Conservation (phyloP, 2,888 invertebrate genomes). For the Hipparchia semele region DNA sequence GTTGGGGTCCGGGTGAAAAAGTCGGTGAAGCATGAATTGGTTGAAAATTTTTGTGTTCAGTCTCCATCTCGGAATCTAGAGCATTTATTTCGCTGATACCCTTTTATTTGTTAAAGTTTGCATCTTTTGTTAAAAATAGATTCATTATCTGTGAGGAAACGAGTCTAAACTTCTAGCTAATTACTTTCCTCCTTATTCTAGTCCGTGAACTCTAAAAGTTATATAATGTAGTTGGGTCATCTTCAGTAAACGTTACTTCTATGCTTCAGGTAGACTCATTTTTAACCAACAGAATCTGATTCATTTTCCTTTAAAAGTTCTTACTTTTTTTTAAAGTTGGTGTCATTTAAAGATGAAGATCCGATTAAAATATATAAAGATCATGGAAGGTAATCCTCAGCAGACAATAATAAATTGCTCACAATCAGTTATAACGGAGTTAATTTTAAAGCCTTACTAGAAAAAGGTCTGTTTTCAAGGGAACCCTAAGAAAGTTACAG, state of each 20-base stretch:
- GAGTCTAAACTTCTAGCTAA: background rate
- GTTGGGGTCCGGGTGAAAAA: conserved; percentile 63
- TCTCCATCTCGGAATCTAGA: background rate
- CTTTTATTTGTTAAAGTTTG: background rate
- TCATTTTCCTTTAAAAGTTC: no score
- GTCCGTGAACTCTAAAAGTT: background rate
- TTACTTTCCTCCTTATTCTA: background rate
- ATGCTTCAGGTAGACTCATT: no score
- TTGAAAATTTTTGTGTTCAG: conserved; percentile 28
- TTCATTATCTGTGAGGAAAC: background rate
- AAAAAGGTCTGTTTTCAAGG: background rate
- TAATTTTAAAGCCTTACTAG: no score
- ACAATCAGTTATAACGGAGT: no score
- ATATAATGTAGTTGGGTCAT: background rate
- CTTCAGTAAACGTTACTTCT: no score
- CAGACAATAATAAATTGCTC: no score
- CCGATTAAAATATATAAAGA: no score
- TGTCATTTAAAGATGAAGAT: no score
- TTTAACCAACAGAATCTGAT: no score
- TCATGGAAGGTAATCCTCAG: no score
- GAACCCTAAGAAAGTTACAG: conserved; percentile 43
- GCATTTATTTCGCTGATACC: background rate
- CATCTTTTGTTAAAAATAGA: background rate
- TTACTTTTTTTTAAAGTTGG: no score
- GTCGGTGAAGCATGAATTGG: conserved; percentile 43